Percentiles rank a stretch among this genome's conserved stretches.
Conservation (phyloP, 2,113 vertebrate genomes). For the Rostratula benghalensis region DNA sequence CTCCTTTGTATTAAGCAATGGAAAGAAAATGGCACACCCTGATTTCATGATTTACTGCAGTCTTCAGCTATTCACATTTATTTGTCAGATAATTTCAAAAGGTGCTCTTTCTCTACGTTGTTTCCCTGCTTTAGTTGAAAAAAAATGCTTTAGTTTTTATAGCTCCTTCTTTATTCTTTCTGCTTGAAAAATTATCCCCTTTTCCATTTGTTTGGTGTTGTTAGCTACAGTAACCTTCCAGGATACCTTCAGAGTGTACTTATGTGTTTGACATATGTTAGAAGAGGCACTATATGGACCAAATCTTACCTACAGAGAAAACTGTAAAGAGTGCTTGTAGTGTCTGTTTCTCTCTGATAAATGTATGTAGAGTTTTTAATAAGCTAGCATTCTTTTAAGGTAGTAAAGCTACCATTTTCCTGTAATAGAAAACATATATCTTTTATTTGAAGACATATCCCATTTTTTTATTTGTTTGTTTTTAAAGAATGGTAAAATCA, state of each 20-base stretch:
- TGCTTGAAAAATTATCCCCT: background rate
- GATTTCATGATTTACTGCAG: background rate
- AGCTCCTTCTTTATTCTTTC: background rate
- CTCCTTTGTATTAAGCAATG: background rate
- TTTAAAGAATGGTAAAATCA: background rate
- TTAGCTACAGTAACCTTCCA: background rate
- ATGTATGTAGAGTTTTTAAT: background rate
- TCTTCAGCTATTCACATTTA: background rate
- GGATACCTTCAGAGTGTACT: background rate
- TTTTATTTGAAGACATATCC: background rate
- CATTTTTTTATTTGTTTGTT: background rate
- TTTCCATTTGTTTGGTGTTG: background rate
- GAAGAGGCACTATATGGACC: background rate
- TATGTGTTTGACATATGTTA: background rate
- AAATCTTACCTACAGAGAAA: background rate
- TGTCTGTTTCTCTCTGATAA: background rate
- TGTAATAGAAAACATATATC: background rate
- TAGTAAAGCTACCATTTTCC: background rate
- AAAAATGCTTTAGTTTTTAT: background rate
- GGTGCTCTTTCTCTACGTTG: background rate
- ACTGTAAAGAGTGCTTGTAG: background rate
- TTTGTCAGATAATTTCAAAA: background rate
- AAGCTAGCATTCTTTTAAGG: background rate
- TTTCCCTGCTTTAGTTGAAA: background rate
- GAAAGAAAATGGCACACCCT: background rate